Base-by-base conservation (phyloP, 2,797 vertebrate genomes). In the Sebastes kiyomatsui region DNA sequence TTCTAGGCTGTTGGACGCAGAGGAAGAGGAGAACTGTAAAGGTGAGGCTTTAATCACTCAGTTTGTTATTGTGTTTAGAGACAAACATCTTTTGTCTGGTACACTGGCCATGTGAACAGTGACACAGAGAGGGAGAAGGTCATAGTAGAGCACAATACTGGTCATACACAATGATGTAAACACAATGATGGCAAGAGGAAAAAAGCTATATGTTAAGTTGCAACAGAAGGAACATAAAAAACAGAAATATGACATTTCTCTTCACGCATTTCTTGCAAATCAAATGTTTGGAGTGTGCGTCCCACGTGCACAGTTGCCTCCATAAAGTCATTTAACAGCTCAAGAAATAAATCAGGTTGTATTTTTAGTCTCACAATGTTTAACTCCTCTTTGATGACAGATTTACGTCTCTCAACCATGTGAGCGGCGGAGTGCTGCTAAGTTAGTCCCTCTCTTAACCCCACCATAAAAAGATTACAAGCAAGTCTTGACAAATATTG, bases 11-110 rank as follows among this genome's bases (percentile, higher is more conserved):
- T 18, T 91, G 78, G 92, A 93, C 8, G 83, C 83, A 7, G 90
- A 92, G 32, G 92, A 92, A 52, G 89, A 93, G 32, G 90, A 93
- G 9, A 90, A 79, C 65, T 1, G 59, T 46, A 86, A 93, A 95
- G 94, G 95, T 96, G 90, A 90, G 16, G 27, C 25, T 59, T 72
- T 32, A 6, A 38, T 85, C 46, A n/a, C 5, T 4, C 33, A 28
- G 64, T 49, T 58, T 68, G 35, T 7, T 73, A 7, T 28, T 68
- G 42, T 72, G 10, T 80, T 79, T 54, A n/a, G 30, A 65, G 49
- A 67, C 32, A 69, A 77, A 83, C 67, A 7, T 18, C 42, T 33
- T 46, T 25, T 66, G 11, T 55, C 56, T 56, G 20, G 12, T 61
- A 13, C 16, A 18, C 4, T 35, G 6, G n/a, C 14, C 22, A 12